Conservation (phyloP, 2,797 vertebrate genomes). For the Mionectes olivaceus region DNA sequence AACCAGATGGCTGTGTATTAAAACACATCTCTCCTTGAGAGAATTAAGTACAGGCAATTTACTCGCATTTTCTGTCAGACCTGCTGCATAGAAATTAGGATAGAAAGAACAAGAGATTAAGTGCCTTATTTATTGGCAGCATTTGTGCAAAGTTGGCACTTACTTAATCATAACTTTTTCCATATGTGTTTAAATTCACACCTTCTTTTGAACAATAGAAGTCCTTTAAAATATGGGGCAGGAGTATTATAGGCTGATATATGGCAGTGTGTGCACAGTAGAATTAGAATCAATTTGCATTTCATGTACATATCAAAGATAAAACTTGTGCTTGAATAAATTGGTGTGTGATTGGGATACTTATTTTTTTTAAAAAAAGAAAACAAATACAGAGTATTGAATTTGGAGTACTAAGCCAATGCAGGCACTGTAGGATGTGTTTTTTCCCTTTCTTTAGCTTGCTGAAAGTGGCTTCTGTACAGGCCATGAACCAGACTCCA, state of each 20-base stretch:
- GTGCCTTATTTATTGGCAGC: slow-evolving; percentile 73
- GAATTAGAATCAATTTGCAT: not conserved
- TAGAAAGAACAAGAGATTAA: slow-evolving; percentile 70
- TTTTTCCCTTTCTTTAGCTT: slow-evolving; percentile 83
- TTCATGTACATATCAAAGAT: not conserved
- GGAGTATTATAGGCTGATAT: not conserved
- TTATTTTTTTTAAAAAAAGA: accelerated
- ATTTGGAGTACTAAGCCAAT: not conserved
- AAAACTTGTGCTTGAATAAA: not conserved
- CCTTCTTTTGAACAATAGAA: not conserved
- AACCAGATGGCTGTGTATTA: slow-evolving; percentile 91
- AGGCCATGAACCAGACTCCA: slow-evolving; percentile 97
- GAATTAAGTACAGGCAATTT: slow-evolving; percentile 82
- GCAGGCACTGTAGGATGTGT: not conserved
- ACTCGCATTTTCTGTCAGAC: slow-evolving; percentile 72
- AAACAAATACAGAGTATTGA: not conserved
- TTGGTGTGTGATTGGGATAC: not conserved
- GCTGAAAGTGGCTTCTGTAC: slow-evolving; percentile 96
- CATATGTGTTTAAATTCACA: not conserved
- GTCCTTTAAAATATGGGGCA: not conserved
- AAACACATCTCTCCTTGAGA: slow-evolving; percentile 86
- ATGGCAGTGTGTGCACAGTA: not conserved
- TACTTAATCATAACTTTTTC: slow-evolving; percentile 52
- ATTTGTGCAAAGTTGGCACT: slow-evolving; percentile 71
- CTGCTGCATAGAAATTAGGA: slow-evolving; percentile 71